Conservation (phyloP, 2,888 invertebrate genomes). For the Prostheceraeus crozeri region DNA sequence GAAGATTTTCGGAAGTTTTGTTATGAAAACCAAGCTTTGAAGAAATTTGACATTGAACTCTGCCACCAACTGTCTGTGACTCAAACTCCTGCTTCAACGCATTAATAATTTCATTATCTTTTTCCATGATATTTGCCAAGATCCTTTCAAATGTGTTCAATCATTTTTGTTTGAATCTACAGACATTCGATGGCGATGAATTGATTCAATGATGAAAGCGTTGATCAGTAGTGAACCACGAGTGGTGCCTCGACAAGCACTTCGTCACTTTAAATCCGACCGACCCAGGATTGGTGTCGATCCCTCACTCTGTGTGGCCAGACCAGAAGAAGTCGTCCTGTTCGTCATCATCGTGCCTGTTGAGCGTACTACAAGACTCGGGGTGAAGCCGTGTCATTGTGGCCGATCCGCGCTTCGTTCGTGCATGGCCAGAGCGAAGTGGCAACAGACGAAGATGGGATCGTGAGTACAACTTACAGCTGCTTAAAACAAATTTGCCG, state of each 20-base stretch:
- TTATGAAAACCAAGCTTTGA: too few relatives aligned
- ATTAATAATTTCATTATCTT: too few relatives aligned
- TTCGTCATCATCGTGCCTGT: conserved; percentile 87
- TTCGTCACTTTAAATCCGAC: conserved; percentile 84
- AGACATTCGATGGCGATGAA: conserved; percentile 75
- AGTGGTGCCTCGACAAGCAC: conserved; percentile 86
- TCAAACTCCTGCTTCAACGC: too few relatives aligned
- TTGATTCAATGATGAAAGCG: conserved; percentile 74
- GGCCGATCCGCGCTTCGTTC: conserved; percentile 76
- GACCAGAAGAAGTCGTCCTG: conserved; percentile 76
- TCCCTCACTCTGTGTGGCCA: conserved; percentile 83
- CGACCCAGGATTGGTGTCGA: conserved; percentile 92
- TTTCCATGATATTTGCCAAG: too few relatives aligned
- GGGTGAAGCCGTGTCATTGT: conserved; percentile 70
- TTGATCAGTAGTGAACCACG: conserved; percentile 84
- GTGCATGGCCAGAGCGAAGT: conserved; percentile 77
- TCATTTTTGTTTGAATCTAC: conserved; percentile 41
- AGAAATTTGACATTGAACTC: too few relatives aligned
- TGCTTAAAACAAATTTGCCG: neutral
- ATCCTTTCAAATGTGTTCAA: too few relatives aligned
- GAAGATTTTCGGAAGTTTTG: too few relatives aligned
- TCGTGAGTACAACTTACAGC: conserved; percentile 69
- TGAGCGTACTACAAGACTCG: conserved; percentile 73
- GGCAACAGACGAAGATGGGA: conserved; percentile 90
- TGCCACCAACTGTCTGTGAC: too few relatives aligned